Evolutionary conservation across 2,888 invertebrate species (phyloP), one percentile per base, ranked within the genome.

Genomic region (Stramonita haemastoma): DNA sequence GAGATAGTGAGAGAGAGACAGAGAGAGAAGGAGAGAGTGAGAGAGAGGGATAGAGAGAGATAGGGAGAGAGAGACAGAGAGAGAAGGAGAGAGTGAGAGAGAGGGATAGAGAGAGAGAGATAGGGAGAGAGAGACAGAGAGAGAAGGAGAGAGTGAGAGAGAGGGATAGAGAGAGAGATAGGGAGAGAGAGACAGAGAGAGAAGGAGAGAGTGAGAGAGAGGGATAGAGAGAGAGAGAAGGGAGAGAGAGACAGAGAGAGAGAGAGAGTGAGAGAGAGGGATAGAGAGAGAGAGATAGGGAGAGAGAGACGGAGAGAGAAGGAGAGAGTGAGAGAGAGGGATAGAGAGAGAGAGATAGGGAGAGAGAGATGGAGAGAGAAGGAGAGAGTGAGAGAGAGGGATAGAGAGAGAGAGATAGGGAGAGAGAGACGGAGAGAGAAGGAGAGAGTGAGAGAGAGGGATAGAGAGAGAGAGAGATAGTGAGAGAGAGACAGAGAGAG

Each of bases 381-480:
- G n/a, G n/a, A n/a, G n/a, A n/a, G n/a, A n/a, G n/a, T n/a, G n/a
- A n/a, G n/a, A n/a, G n/a, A n/a, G n/a, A n/a, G n/a, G n/a, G 60
- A 60, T 19, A n/a, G n/a, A n/a, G n/a, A n/a, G n/a, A n/a, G n/a
- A n/a, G n/a, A n/a, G n/a, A n/a, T n/a, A n/a, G n/a, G n/a, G n/a
- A n/a, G n/a, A n/a, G n/a, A n/a, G n/a, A n/a, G n/a, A n/a, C n/a
- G n/a, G n/a, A n/a, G n/a, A n/a, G n/a, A n/a, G 60, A 19, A 60
- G 32, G 13, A 19, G 77, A 32, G 1, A 19, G 17, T 1, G 1
- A 0, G 5, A 17, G 1, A 17, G 8, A 19, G 32, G 32, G 32
- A 77, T 15, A 77, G 77, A 77, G 77, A 77, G 73, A 73, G 73
- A 73, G 73, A 73, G 73, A 73, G 73, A 73, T n/a, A 73, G 73